Conservation (phyloP, 2,113 vertebrate species). For the Laterallus jamaicensis region DNA sequence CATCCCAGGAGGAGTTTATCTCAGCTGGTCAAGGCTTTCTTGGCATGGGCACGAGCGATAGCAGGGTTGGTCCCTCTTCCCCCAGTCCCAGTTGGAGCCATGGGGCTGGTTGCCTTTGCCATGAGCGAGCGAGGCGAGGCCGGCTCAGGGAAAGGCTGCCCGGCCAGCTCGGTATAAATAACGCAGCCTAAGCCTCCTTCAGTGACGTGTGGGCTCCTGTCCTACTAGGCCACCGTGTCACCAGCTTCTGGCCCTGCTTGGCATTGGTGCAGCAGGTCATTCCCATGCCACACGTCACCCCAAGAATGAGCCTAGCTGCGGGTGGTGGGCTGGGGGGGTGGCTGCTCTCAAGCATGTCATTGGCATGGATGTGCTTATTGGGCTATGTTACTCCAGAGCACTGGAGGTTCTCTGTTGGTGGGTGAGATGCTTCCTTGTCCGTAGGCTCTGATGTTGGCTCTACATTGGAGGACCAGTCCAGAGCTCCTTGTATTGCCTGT, state of each 20-base stretch:
- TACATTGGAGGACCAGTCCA: not conserved
- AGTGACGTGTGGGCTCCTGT: not conserved
- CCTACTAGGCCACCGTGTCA: constrained; percentile 30
- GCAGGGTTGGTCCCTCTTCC: not conserved
- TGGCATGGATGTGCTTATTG: not conserved
- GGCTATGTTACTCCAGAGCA: fast-evolving
- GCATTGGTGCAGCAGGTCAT: not conserved
- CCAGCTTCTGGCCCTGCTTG: not conserved
- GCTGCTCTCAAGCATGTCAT: fast-evolving
- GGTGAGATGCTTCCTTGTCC: not conserved
- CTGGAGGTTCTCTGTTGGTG: not conserved
- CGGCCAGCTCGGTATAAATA: fast-evolving
- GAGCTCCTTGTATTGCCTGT: not conserved
- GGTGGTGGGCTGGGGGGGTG: not conserved
- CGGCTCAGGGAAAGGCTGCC: not conserved
- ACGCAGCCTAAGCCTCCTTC: not conserved
- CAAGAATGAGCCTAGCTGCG: not conserved
- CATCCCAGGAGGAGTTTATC: not conserved
- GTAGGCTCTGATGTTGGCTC: not conserved
- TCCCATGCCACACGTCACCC: fast-evolving
- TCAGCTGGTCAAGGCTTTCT: not conserved
- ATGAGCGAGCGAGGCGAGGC: not conserved
- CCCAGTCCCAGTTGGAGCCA: not conserved
- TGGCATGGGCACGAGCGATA: fast-evolving
- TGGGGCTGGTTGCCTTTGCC: not conserved